Base-by-base conservation (phyloP, 2,888 invertebrate species). In the Rutpela maculata region DNA sequence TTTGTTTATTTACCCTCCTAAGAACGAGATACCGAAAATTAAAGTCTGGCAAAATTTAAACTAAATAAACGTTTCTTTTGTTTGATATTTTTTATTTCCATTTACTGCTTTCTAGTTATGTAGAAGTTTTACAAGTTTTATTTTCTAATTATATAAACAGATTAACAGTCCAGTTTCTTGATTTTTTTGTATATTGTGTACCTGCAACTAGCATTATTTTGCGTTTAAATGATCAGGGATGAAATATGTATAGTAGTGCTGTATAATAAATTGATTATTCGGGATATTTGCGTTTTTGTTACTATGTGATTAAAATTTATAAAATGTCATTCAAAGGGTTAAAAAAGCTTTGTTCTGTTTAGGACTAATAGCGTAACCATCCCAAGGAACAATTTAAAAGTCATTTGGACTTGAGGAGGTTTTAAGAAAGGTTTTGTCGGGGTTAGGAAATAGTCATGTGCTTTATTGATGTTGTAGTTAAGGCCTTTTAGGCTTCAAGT, bases 181-280 rank as follows among this genome's bases (percentile, higher is more conserved):
- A 9, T 35, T 67, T 19, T 15, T 7, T 69, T 3, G 17, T 67
- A 11, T 19, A 56, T 59, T 26, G 18, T 50, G n/a, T n/a, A 50
- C n/a, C 6, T 26, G 56, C 18, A n/a, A 38, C 22, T 74, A 38
- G 59, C 38, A 73, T 63, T 57, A 66, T 31, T 55, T 73, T 56
- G 63, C 12, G 12, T 15, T 57, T 67, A 68, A 67, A 43, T 67
- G 50, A 38, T 67, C 75, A 69, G 75, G 69, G 69, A 69, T 69
- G 60, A 62, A 50, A 75, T 69, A 63, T 75, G 57, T 75, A 35
- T 50, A 50, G 31, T 63, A 68, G 62, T 75, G 31, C 56, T 75
- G 31, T 69, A 60, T 63, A 75, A 75, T 75, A 75, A 75, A 75
- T 69, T 26, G 12, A 74, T n/a, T 62, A 67, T 60, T 74, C 68